Percentiles rank a stretch among this genome's conserved stretches.
These are phyloP conservation scores for Protosalanx chinensis DNA, from an alignment of 2,797 vertebrate genomes.

Conservation along the genomic window DNA sequence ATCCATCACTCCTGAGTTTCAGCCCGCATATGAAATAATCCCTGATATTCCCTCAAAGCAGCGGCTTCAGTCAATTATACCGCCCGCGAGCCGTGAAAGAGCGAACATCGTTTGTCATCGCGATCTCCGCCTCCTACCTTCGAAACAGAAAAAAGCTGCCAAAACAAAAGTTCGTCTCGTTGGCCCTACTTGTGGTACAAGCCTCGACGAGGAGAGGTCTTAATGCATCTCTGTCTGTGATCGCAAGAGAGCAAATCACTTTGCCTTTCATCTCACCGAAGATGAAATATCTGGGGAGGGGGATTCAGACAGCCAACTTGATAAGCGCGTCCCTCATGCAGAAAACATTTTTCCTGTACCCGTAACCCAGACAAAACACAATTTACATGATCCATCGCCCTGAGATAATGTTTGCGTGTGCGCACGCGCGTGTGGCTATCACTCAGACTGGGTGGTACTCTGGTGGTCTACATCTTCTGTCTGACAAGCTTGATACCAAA, in stretches of 20 bases:
- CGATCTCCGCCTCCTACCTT: not conserved
- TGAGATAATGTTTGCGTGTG: conserved; percentile 62
- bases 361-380: conserved; percentile 70
- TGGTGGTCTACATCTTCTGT: not conserved
- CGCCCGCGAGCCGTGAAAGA: no score
- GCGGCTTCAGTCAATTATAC: no score
- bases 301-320: conserved; percentile 66
- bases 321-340: conserved; percentile 69
- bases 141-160: conserved; percentile 27
- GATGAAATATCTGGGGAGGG: conserved; percentile 65
- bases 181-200: conserved; percentile 5
- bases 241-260: conserved; percentile 22
- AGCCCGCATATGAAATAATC: not conserved
- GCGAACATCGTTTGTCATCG: no score
- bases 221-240: conserved; percentile 10
- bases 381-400: conserved; percentile 73
- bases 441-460: not conserved
- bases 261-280: conserved; percentile 39
- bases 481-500: not conserved
- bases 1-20: conserved; percentile 5
- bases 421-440: conserved; percentile 1
- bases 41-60: no score
- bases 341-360: conserved; percentile 68
- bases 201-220: not conserved
- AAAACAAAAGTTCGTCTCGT: conserved; percentile 32